These are phyloP conservation scores for Agrotis clavis DNA, from an alignment of 2,888 invertebrate genomes.

Conservation along the genomic window DNA sequence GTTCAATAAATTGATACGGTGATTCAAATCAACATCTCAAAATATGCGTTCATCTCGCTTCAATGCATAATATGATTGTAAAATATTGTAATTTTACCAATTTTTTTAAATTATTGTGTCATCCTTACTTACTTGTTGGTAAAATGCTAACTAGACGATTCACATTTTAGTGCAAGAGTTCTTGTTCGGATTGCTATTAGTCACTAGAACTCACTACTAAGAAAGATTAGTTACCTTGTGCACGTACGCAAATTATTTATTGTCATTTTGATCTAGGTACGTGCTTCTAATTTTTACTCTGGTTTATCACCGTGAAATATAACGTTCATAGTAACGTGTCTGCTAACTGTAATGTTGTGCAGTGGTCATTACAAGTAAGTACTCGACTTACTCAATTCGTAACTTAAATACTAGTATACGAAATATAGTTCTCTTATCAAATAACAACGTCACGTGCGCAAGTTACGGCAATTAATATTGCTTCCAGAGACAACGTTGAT, in stretches of 20 bases:
- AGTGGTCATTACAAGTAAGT: conserved; percentile 9
- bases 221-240: background rate
- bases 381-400: conserved; percentile 51
- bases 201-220: conserved; percentile 26
- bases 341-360: conserved; percentile 7
- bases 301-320: background rate
- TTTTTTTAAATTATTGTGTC: background rate
- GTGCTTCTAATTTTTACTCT: background rate
- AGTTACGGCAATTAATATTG: conserved; percentile 83
- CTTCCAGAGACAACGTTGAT: conserved; percentile 79
- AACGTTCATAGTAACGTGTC: background rate
- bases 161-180: conserved; percentile 12
- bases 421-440: conserved; percentile 69
- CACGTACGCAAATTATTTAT: conserved; percentile 1
- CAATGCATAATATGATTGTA: conserved; percentile 73
- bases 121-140: background rate
- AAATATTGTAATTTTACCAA: conserved; percentile 8
- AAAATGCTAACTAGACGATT: conserved; percentile 7
- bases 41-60: conserved; percentile 78
- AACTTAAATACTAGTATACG: conserved; percentile 58
- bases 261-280: conserved; percentile 5
- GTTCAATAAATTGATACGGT: conserved; percentile 8
- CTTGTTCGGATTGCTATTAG: conserved; percentile 23
- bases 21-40: conserved; percentile 64
- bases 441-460: conserved; percentile 69